These are phyloP conservation scores for Pseudomyrmex gracilis DNA, from an alignment of 1,140 invertebrate genomes.

Conservation along the genomic window DNA sequence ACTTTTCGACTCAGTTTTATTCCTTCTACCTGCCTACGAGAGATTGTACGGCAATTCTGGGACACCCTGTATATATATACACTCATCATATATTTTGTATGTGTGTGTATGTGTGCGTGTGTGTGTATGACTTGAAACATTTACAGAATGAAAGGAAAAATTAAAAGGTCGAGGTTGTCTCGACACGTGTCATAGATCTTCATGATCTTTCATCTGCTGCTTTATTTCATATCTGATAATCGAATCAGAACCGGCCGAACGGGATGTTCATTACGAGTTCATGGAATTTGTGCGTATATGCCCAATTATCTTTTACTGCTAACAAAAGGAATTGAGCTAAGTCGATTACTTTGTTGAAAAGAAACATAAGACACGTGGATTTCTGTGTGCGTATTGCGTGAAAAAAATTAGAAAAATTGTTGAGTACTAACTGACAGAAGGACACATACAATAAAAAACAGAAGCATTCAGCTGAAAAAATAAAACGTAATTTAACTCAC, in stretches of 20 bases:
- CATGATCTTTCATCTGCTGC: not conserved
- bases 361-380: not conserved
- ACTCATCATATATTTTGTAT: no score
- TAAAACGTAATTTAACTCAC: not conserved
- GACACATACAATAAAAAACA: not conserved
- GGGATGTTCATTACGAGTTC: conserved; percentile 23
- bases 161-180: conserved; percentile 43
- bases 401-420: conserved; percentile 47
- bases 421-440: conserved; percentile 9
- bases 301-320: conserved; percentile 34
- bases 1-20: no score
- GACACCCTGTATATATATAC: no score
- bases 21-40: no score
- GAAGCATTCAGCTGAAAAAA: not conserved
- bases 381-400: conserved; percentile 9
- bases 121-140: no score
- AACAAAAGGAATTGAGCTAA: conserved; percentile 46
- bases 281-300: conserved; percentile 25
- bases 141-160: not conserved
- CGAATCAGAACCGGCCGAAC: not conserved
- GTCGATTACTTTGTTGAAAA: conserved; percentile 29
- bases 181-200: conserved; percentile 5
- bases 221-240: conserved; percentile 25
- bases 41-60: no score
- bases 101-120: no score